Conservation (phyloP, 2,113 vertebrate species). For the Onychostruthus taczanowskii region DNA sequence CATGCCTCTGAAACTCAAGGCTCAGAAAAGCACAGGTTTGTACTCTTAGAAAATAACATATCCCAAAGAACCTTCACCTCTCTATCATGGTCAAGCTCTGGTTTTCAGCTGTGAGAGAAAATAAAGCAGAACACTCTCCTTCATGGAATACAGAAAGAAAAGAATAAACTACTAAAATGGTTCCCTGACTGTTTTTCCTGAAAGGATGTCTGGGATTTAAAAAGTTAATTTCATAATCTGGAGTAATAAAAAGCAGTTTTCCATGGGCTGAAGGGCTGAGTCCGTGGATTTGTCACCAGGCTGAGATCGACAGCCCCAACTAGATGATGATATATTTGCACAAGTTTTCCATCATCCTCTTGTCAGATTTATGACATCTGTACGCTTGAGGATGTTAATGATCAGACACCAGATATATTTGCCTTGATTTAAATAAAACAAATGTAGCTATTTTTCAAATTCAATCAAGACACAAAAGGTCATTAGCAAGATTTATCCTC, state of each 20-base stretch:
- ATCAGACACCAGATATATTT: neutral
- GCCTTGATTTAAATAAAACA: conserved; percentile 44
- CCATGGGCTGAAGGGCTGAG: neutral
- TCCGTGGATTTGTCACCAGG: neutral
- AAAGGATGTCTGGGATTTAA: neutral
- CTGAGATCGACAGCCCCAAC: neutral
- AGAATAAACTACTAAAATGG: neutral
- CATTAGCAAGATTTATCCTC: conserved; percentile 43
- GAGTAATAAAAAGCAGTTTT: neutral
- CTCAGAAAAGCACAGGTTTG: neutral
- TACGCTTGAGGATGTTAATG: neutral
- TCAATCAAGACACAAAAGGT: conserved; percentile 25
- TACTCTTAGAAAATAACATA: neutral
- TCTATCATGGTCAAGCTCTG: neutral
- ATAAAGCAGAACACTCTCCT: neutral
- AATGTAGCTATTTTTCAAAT: conserved; percentile 29
- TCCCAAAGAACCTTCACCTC: neutral
- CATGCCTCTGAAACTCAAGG: neutral
- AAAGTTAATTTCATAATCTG: neutral
- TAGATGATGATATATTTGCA: neutral
- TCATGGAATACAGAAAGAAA: neutral
- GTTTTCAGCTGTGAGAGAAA: neutral
- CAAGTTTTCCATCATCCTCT: neutral
- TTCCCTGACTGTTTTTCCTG: neutral
- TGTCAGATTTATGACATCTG: conserved; percentile 15